Percentiles rank a stretch among this genome's conserved stretches.
These are phyloP conservation scores for Hypomecis atomaria DNA, from an alignment of 2,888 invertebrate species.

Conservation along the genomic window DNA sequence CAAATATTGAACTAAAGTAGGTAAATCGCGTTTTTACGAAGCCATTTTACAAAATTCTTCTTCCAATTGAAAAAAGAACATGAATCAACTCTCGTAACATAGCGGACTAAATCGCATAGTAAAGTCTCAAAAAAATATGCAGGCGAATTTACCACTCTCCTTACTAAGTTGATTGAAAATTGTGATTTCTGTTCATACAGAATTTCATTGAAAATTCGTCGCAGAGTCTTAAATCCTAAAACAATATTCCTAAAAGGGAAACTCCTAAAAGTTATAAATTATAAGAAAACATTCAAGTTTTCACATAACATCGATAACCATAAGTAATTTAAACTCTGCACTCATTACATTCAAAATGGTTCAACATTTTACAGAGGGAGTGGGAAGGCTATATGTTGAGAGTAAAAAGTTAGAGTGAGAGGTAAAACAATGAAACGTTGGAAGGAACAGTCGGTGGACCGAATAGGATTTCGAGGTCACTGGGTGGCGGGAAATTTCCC, in stretches of 20 bases:
- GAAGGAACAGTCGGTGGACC: slow-evolving; percentile 67
- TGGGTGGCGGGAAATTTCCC: slow-evolving; percentile 53
- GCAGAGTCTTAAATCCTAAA: background rate
- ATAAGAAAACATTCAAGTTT: slow-evolving; percentile 3
- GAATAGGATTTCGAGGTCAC: slow-evolving; percentile 71
- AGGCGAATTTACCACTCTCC: too few relatives aligned
- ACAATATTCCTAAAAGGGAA: background rate
- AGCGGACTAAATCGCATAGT: too few relatives aligned
- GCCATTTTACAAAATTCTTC: too few relatives aligned
- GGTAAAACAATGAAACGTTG: slow-evolving; percentile 60
- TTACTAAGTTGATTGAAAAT: too few relatives aligned
- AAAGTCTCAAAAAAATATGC: too few relatives aligned
- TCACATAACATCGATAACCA: slow-evolving; percentile 22
- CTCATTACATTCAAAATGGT: slow-evolving; percentile 45
- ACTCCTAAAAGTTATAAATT: slow-evolving; percentile 1
- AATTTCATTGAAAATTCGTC: too few relatives aligned
- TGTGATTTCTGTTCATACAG: too few relatives aligned
- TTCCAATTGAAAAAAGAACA: too few relatives aligned
- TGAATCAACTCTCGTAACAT: too few relatives aligned
- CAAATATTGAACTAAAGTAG: too few relatives aligned
- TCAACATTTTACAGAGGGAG: slow-evolving; percentile 51
- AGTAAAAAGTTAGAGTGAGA: slow-evolving; percentile 47
- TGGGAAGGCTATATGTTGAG: slow-evolving; percentile 42
- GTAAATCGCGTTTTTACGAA: too few relatives aligned
- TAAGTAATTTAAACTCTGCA: slow-evolving; percentile 16